These are phyloP conservation scores for Tauraco hartlaubi DNA, from an alignment of 2,797 vertebrate genomes.

Conservation along the genomic window DNA sequence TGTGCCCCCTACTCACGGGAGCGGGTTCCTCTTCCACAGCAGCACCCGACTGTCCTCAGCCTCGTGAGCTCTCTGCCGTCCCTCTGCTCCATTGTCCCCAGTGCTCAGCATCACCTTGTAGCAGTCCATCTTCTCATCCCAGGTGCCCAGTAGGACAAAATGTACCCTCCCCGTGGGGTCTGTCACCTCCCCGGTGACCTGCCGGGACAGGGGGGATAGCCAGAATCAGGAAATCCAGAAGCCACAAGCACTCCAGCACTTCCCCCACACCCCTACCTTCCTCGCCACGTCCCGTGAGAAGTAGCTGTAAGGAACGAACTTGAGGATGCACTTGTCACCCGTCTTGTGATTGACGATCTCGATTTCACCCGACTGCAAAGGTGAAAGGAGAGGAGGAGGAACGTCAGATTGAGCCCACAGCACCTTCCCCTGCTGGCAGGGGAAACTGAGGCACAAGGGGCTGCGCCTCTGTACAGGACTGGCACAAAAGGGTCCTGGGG, in stretches of 20 bases:
- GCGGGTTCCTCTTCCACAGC: slow-evolving; percentile 92
- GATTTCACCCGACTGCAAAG: slow-evolving; percentile 91
- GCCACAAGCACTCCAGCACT: accelerated
- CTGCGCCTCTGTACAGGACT: no score
- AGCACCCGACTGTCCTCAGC: slow-evolving; percentile 83
- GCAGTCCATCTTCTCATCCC: slow-evolving; percentile 98
- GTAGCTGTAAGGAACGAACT: slow-evolving; percentile 97
- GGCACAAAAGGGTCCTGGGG: background rate
- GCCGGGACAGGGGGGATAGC: background rate
- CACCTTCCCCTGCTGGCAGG: accelerated
- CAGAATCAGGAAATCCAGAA: accelerated
- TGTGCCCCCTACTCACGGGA: slow-evolving; percentile 86
- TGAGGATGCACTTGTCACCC: slow-evolving; percentile 94
- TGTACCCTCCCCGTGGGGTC: slow-evolving; percentile 92
- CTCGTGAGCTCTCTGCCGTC: slow-evolving; percentile 86
- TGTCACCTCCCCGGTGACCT: slow-evolving; percentile 96
- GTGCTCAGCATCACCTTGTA: slow-evolving; percentile 83
- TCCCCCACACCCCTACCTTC: slow-evolving; percentile 81
- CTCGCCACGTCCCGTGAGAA: slow-evolving; percentile 95
- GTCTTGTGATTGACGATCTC: slow-evolving; percentile 95
- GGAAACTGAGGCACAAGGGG: background rate
- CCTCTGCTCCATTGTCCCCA: slow-evolving; percentile 89
- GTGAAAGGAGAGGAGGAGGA: background rate
- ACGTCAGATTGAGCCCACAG: background rate
- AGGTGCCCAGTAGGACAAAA: slow-evolving; percentile 92